Evolutionary conservation across 2,797 vertebrate genomes (phyloP).

Genomic region (Sebastes trivittatus): DNA sequence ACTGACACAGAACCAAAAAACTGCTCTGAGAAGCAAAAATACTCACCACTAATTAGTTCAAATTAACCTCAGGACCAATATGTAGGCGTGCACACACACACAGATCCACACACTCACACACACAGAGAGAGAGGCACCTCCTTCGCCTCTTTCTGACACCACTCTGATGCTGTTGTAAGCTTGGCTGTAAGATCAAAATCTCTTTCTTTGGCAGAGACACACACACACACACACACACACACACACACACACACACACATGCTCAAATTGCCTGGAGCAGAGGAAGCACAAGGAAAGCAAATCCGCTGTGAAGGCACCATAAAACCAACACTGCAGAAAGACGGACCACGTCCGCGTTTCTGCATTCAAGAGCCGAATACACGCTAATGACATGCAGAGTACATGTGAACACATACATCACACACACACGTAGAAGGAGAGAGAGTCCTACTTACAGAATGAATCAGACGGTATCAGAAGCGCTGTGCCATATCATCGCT

Average conservation of each 20-base stretch:
- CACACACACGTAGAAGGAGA: slow-evolving; percentile 10
- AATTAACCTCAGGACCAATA: slow-evolving; percentile 78
- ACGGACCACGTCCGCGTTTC: slow-evolving; percentile 35
- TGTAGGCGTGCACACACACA: slow-evolving; percentile 27
- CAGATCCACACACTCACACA: slow-evolving; percentile 1
- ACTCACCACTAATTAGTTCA: slow-evolving; percentile 75
- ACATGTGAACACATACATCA: slow-evolving; percentile 40
- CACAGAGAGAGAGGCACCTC: slow-evolving; percentile 44
- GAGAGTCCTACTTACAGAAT: slow-evolving; percentile 82
- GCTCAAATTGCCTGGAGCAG: slow-evolving; percentile 58
- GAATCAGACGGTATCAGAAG: slow-evolving; percentile 79
- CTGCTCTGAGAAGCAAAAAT: slow-evolving; percentile 69
- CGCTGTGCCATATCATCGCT: slow-evolving; percentile 64
- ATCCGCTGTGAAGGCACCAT: slow-evolving; percentile 64
- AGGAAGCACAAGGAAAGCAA: slow-evolving; percentile 70
- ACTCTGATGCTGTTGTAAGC: slow-evolving; percentile 74
- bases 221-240: slow-evolving; percentile 16
- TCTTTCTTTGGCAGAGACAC: slow-evolving; percentile 62
- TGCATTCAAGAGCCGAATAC: slow-evolving; percentile 40
- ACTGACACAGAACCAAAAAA: slow-evolving; percentile 69
- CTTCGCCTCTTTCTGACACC: slow-evolving; percentile 63
- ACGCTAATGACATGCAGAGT: slow-evolving; percentile 48
- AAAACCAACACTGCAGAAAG: slow-evolving; percentile 68
- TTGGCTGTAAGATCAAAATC: slow-evolving; percentile 79
- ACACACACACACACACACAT: slow-evolving; percentile 17